These are phyloP conservation scores for Penaeus monodon DNA, from an alignment of 2,888 invertebrate genomes.

Conservation along the genomic window DNA sequence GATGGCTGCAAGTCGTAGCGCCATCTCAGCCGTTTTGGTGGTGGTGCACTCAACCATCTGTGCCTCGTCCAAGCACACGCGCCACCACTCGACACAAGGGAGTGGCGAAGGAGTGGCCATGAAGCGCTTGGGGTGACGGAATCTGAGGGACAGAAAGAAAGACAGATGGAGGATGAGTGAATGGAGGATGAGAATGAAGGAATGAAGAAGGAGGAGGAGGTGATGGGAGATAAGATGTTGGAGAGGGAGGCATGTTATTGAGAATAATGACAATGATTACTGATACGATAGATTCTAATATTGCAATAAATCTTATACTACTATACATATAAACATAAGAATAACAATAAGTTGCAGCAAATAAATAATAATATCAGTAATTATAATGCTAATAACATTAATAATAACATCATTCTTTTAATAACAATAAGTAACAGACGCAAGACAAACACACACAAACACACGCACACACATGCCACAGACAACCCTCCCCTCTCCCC, in stretches of 20 bases:
- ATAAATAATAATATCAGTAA: slow-evolving; percentile 11
- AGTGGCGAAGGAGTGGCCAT: slow-evolving; percentile 78
- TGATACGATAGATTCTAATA: background rate
- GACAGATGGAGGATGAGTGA: background rate
- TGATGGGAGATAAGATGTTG: slow-evolving; percentile 74
- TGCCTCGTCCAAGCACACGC: slow-evolving; percentile 83
- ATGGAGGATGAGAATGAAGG: slow-evolving; percentile 68
- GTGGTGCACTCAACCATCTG: slow-evolving; percentile 81
- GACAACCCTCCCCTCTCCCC: background rate
- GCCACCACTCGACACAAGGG: slow-evolving; percentile 81
- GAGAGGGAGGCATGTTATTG: background rate
- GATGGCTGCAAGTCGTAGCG: slow-evolving; percentile 73
- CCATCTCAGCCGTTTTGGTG: slow-evolving; percentile 77
- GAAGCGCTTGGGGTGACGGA: slow-evolving; percentile 77
- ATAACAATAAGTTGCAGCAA: no score
- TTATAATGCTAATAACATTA: background rate
- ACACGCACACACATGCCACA: background rate
- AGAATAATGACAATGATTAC: background rate
- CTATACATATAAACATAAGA: no score
- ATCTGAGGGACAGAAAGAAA: slow-evolving; percentile 63
- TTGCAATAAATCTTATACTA: no score
- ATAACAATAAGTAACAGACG: background rate
- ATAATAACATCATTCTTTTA: background rate
- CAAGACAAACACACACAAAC: background rate
- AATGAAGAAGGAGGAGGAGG: slow-evolving; percentile 78